Evolutionary conservation across 2,797 vertebrate species (phyloP).

Genomic region (Onychomys leucogaster): DNA sequence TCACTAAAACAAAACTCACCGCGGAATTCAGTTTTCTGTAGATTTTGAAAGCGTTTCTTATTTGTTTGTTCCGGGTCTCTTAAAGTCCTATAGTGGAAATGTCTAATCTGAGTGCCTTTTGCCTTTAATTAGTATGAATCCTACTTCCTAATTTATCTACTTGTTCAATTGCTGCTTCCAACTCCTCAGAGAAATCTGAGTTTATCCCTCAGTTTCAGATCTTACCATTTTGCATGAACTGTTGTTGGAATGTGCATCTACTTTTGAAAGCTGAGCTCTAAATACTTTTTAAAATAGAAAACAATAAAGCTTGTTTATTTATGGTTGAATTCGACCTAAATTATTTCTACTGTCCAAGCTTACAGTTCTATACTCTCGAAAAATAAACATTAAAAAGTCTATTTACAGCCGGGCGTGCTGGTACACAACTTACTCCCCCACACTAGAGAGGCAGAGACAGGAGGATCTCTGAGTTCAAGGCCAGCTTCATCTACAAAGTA

Average conservation of each 20-base stretch:
- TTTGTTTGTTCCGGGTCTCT: background rate
- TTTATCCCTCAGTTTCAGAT: background rate
- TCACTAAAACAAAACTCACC: conserved; percentile 43
- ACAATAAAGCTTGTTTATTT: background rate
- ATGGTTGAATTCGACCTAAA: background rate
- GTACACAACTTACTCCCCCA: background rate
- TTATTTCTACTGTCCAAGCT: background rate
- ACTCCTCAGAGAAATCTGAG: background rate
- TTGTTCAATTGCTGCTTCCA: conserved; percentile 7
- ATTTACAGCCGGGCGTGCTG: background rate
- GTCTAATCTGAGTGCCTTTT: conserved; percentile 48
- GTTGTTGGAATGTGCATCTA: background rate
- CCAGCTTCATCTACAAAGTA: background rate
- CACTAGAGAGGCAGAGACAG: background rate
- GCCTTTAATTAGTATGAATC: conserved; percentile 1
- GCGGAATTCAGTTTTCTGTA: background rate
- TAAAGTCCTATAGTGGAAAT: background rate
- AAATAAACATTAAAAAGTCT: background rate
- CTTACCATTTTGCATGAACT: conserved; percentile 6
- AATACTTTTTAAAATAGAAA: background rate
- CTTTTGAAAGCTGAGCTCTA: background rate
- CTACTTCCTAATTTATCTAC: conserved; percentile 30
- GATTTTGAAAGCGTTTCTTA: background rate
- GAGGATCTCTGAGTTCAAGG: background rate
- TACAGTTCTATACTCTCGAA: background rate